A percentile compares a stretch with the other conserved stretches of the same genome.
phyloP scores from a whole-genome alignment of 1,140 invertebrate species.

The Formica selysi region DNA sequence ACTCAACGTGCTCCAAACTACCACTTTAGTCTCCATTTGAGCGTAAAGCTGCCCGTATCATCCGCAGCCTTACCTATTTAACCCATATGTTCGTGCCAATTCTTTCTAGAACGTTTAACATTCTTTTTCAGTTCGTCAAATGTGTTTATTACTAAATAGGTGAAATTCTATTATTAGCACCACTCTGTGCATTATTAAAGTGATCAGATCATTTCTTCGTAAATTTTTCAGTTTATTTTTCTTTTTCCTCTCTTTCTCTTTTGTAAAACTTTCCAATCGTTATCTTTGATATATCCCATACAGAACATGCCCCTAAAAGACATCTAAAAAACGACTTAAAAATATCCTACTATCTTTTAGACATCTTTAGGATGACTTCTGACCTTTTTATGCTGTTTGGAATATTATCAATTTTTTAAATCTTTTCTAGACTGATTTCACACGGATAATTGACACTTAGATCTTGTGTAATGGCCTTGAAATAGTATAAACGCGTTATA shows the following conservation, averaged over 20 bases:
- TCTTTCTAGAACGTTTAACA: slow-evolving; percentile 1
- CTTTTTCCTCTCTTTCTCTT: background rate
- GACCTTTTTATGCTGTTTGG: too few relatives aligned
- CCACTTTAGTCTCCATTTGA: slow-evolving; percentile 81
- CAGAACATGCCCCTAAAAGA: too few relatives aligned
- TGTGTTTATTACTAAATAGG: background rate
- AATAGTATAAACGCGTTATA: background rate
- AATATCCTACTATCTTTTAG: too few relatives aligned
- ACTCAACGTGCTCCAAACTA: slow-evolving; percentile 79
- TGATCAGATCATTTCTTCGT: background rate
- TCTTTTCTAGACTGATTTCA: too few relatives aligned
- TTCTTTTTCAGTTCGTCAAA: background rate
- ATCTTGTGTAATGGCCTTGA: too few relatives aligned
- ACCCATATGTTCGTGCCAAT: slow-evolving; percentile 51
- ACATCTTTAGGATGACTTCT: too few relatives aligned
- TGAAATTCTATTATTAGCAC: background rate
- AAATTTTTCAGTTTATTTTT: background rate
- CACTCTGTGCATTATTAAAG: background rate
- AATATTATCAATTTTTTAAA: too few relatives aligned
- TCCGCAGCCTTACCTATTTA: slow-evolving; percentile 76
- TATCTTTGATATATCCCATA: background rate
- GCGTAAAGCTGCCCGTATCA: slow-evolving; percentile 74
- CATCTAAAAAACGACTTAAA: too few relatives aligned
- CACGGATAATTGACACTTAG: too few relatives aligned
- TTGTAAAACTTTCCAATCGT: background rate